These are phyloP conservation scores for Hydrozoanthus gracilis DNA, from an alignment of 92 coral and sea anemone species.

Conservation along the genomic window DNA sequence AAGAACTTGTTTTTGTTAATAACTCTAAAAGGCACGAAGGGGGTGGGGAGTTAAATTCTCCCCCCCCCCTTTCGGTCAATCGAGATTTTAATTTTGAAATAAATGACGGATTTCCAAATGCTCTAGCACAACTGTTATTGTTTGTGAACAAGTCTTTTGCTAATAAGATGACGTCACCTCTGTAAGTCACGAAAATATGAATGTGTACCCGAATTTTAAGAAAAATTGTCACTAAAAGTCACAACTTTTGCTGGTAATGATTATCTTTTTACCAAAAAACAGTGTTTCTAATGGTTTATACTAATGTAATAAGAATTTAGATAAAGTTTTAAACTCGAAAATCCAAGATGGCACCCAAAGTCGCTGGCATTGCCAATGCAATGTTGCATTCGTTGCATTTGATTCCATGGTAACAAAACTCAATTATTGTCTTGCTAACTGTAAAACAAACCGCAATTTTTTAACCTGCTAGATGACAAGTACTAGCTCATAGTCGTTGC, in stretches of 20 bases:
- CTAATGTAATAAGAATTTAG: too few relatives aligned
- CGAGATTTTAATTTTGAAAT: too few relatives aligned
- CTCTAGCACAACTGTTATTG: too few relatives aligned
- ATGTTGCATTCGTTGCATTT: too few relatives aligned
- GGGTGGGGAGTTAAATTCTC: too few relatives aligned
- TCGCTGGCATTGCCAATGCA: too few relatives aligned
- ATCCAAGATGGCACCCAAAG: not conserved
- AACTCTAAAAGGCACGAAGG: too few relatives aligned
- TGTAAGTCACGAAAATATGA: not conserved
- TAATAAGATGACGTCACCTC: not conserved
- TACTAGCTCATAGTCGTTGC: not conserved
- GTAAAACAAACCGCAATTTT: not conserved
- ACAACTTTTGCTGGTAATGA: not conserved
- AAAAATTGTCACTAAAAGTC: not conserved
- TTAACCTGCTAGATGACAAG: not conserved
- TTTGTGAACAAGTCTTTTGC: not conserved
- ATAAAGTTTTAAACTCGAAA: too few relatives aligned
- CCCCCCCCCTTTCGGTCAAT: too few relatives aligned
- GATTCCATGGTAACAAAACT: not conserved
- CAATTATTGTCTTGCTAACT: not conserved
- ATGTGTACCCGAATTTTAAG: not conserved
- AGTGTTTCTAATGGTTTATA: not conserved
- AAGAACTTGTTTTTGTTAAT: too few relatives aligned
- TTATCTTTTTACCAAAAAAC: not conserved
- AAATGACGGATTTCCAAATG: too few relatives aligned